Conservation (phyloP, 2,888 invertebrate species). For the Trisateles emortualis region DNA sequence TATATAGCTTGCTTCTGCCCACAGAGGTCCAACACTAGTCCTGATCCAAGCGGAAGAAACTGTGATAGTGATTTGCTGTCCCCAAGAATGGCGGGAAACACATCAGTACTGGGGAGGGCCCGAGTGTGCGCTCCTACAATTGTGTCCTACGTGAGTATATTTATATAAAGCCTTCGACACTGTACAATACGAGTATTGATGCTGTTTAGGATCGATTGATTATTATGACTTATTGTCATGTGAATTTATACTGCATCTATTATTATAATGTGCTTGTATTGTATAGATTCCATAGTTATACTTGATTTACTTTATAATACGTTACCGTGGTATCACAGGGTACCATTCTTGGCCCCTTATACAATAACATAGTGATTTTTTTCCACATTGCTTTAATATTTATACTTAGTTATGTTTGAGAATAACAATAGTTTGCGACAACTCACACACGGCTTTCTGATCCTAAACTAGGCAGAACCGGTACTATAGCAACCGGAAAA, state of each 20-base stretch:
- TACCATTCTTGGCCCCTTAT: neutral
- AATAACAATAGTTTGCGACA: too few species aligned
- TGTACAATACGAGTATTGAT: neutral
- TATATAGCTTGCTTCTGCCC: neutral
- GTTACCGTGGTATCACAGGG: conserved; percentile 1
- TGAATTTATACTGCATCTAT: too few species aligned
- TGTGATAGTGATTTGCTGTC: conserved; percentile 91
- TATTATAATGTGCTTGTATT: too few species aligned
- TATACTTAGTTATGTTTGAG: too few species aligned
- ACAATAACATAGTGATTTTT: neutral
- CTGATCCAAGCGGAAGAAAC: conserved; percentile 88
- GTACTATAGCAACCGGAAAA: too few species aligned
- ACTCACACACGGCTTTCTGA: too few species aligned
- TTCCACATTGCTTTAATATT: neutral
- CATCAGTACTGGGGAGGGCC: conserved; percentile 94
- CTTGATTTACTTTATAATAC: too few species aligned
- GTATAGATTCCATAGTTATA: too few species aligned
- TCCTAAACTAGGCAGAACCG: too few species aligned
- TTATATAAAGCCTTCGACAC: neutral
- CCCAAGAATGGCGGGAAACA: conserved; percentile 95
- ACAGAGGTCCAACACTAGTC: conserved; percentile 88
- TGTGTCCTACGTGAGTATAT: conserved; percentile 89
- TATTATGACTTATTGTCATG: too few species aligned
- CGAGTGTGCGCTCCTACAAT: conserved; percentile 92
- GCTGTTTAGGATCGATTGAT: neutral